A percentile compares a stretch with the other conserved stretches of the same genome.
Evolutionary conservation across 2,888 invertebrate genomes (phyloP).

Genomic region (Chouioia cunea): DNA sequence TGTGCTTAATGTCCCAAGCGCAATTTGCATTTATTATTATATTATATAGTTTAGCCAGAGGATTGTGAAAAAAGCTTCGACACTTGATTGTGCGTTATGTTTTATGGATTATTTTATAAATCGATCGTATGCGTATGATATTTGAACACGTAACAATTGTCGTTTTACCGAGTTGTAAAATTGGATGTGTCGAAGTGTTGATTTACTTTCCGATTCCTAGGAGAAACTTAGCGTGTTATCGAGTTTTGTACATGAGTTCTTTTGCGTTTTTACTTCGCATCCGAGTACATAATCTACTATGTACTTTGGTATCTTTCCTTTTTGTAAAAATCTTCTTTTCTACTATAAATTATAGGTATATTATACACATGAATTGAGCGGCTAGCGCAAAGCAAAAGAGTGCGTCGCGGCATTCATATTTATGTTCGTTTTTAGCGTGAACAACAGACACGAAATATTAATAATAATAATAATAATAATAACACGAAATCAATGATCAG

Average conservation of each 20-base stretch:
- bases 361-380: too few relatives aligned
- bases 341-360: conserved; percentile 10
- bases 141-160: too few relatives aligned
- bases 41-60: conserved; percentile 23
- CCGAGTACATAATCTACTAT: conserved; percentile 4
- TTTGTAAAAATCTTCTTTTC: conserved; percentile 23
- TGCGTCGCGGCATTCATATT: conserved; percentile 42
- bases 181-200: conserved; percentile 24
- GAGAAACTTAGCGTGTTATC: conserved; percentile 19
- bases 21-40: conserved; percentile 38
- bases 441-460: too few relatives aligned
- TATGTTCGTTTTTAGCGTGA: conserved; percentile 32
- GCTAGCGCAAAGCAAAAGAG: conserved; percentile 22
- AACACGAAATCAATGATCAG: conserved; percentile 17
- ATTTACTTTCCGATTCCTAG: conserved; percentile 8
- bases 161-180: too few relatives aligned
- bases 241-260: conserved; percentile 36
- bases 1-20: conserved; percentile 19
- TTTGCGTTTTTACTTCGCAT: conserved; percentile 30
- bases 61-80: conserved; percentile 10
- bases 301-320: conserved; percentile 30
- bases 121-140: too few relatives aligned
- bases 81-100: conserved; percentile 15
- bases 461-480: conserved; percentile 3
- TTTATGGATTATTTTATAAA: conserved; percentile 21